phyloP scores from a whole-genome alignment of 2,888 invertebrate genomes.

The Argyra leucocephala region DNA sequence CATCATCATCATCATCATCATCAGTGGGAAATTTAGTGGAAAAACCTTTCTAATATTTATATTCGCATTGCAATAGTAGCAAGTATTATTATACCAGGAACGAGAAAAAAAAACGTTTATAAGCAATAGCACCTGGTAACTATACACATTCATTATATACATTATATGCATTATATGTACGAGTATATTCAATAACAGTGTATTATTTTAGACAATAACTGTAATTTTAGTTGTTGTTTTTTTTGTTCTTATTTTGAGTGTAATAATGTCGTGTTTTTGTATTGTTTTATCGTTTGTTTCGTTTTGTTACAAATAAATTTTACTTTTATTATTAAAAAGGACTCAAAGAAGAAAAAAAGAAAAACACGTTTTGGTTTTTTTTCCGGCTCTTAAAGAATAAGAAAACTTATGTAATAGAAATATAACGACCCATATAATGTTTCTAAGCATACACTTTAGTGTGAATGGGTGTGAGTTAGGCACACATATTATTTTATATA shows the following conservation, averaged over 20 bases:
- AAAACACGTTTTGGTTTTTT: not conserved
- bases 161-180: too few species aligned
- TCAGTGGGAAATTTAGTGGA: not conserved
- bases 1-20: not conserved
- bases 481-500: too few species aligned
- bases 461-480: too few species aligned
- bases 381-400: not conserved
- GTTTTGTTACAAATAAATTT: not conserved
- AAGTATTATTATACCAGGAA: not conserved
- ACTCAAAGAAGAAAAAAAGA: not conserved
- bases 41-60: not conserved
- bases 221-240: too few species aligned
- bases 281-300: too few species aligned
- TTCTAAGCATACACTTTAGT: not conserved
- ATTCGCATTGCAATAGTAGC: not conserved
- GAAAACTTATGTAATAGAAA: not conserved
- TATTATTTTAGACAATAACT: too few species aligned
- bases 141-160: not conserved
- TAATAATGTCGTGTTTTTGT: too few species aligned
- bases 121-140: not conserved
- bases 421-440: not conserved
- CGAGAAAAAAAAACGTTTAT: too few species aligned
- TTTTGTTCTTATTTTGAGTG: too few species aligned
- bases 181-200: too few species aligned
- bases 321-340: not conserved